Evolutionary conservation across 2,113 vertebrate genomes (phyloP), one percentile per base, ranked within the genome.

Genomic region (Petrocephalus microphthalmus): DNA sequence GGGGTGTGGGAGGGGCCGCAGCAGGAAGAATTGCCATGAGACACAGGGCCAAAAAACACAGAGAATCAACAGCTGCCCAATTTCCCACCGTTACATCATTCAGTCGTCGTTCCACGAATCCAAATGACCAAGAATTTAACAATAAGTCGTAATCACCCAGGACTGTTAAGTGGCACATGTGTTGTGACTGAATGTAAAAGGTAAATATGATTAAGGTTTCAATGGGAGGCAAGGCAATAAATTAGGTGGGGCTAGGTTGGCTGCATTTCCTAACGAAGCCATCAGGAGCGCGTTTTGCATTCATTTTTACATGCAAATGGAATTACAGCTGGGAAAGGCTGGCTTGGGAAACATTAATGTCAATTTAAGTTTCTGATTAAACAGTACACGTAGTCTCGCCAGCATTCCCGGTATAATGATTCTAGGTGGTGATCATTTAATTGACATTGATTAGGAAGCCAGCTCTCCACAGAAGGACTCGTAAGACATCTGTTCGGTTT

Each of bases 21-120:
- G 87, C 47, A 90, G 81, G 90, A 90, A 89, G 90, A 90, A 90
- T 88, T 85, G 89, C 20, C 87, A 89, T 91, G 84, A 82, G 67
- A 88, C 49, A 82, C 25, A 88, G 7, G 15, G 52, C 78, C 78
- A 60, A 64, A 57, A 87, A 81, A 47, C 47, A 52, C 53, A 20
- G 54, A 87, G 49, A 42, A 22, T 56, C 15, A 54, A 87, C 60
- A 88, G 71, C 87, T 67, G 57, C 57, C 45, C 37, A 78, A 13
- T 78, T 42, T 78, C 71, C 71, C 71, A 78, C 20, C 33, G 54
- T 45, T 57, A 57, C 29, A 19, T 54, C 71, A 29, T 81, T 53
- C 47, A 19, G 49, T 49, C 3, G 20, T 20, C 17, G 85, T 25
- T 47, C 29, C 87, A 52, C 45, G 49, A 8, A 67, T 29, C 60